Conservation (phyloP, 2,888 invertebrate genomes). For the Cyrtodaria siliqua region DNA sequence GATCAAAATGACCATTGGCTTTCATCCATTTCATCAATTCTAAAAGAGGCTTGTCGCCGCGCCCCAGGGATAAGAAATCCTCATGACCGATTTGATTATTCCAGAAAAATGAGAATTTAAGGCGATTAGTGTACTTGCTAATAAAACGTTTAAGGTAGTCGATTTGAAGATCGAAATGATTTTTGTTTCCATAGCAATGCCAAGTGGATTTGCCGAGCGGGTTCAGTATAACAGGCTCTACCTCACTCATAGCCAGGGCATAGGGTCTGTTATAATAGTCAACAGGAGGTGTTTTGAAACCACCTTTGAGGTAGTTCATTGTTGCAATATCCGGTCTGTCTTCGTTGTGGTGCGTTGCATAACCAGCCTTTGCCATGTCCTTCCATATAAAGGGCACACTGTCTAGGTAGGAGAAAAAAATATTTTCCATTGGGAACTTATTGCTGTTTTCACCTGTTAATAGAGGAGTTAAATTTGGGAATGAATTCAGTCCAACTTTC, state of each 20-base stretch:
- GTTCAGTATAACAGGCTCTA: conserved; percentile 64
- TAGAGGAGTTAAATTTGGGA: conserved; percentile 61
- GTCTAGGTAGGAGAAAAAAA: conserved; percentile 37
- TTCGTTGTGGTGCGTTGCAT: conserved; percentile 92
- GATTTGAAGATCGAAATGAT: conserved; percentile 90
- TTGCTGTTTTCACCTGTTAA: conserved; percentile 50
- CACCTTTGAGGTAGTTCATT: conserved; percentile 91
- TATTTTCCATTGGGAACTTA: conserved; percentile 15
- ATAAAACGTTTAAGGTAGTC: conserved; percentile 87
- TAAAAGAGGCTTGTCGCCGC: conserved; percentile 90
- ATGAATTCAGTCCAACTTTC: conserved; percentile 63
- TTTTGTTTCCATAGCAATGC: conserved; percentile 90
- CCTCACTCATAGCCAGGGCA: conserved; percentile 88
- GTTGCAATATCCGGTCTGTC: conserved; percentile 92
- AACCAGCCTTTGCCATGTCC: conserved; percentile 90
- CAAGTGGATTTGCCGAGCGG: conserved; percentile 29
- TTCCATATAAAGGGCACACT: conserved; percentile 93
- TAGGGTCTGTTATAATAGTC: conserved; percentile 94
- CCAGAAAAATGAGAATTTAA: conserved; percentile 94
- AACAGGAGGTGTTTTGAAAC: conserved; percentile 92
- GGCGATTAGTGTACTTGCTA: conserved; percentile 88
- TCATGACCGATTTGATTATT: conserved; percentile 94
- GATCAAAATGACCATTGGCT: conserved; percentile 66
- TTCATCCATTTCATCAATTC: conserved; percentile 88
- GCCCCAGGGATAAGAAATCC: conserved; percentile 91